phyloP scores from a whole-genome alignment of 2,797 vertebrate species.

The Sebastes oblongus region DNA sequence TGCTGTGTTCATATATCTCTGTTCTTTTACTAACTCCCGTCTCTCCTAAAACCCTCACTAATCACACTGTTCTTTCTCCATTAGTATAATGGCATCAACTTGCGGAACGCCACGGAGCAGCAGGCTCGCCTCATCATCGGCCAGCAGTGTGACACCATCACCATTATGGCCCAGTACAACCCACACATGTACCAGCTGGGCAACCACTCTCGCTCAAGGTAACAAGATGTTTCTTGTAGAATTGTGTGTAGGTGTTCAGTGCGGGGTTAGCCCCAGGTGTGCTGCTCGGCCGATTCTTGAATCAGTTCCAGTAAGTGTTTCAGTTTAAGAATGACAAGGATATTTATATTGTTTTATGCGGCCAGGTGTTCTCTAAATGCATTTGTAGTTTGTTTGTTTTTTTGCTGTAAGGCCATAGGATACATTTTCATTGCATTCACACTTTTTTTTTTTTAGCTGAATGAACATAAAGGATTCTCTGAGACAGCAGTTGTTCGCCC shows the following conservation, averaged over 20 bases:
- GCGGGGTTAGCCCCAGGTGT: background rate
- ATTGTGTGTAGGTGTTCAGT: background rate
- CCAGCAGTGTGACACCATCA: conserved; percentile 97
- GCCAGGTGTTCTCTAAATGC: conserved; percentile 19
- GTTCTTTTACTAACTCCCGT: background rate
- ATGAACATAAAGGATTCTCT: conserved; percentile 12
- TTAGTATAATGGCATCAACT: conserved; percentile 97
- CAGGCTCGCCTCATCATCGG: conserved; percentile 97
- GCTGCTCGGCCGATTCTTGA: background rate
- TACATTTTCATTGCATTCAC: conserved; percentile 6
- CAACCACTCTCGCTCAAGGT: conserved; percentile 97
- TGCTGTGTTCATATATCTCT: background rate
- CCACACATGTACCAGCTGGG: conserved; percentile 98
- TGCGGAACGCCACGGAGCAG: conserved; percentile 96
- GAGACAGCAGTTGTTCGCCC: conserved; percentile 1
- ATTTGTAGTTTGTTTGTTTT: background rate
- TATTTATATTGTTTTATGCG: background rate
- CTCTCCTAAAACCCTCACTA: background rate
- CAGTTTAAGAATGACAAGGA: background rate
- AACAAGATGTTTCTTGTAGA: conserved; percentile 1
- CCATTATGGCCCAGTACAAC: conserved; percentile 98
- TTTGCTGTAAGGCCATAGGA: background rate
- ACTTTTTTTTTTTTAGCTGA: conserved; percentile 32
- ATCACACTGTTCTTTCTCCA: background rate
- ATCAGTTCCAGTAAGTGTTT: background rate